Percentiles rank a stretch among this genome's conserved stretches.
phyloP scores from a whole-genome alignment of 2,888 invertebrate species.

The Gerosis bhagava region DNA sequence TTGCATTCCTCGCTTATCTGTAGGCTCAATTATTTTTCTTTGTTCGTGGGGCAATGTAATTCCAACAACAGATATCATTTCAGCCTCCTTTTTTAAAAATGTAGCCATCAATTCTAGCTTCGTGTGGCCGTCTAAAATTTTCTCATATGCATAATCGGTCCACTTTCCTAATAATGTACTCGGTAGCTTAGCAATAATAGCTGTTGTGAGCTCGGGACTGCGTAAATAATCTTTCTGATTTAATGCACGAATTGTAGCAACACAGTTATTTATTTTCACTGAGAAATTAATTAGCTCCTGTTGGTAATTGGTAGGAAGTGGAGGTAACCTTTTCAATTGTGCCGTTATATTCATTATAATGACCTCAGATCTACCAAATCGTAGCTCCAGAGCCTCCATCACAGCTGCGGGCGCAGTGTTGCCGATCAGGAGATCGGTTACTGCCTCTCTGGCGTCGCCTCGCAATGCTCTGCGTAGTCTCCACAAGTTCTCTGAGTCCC shows the following conservation, averaged over 20 bases:
- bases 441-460: slow-evolving; percentile 14
- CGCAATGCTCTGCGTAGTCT: slow-evolving; percentile 6
- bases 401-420: slow-evolving; percentile 6
- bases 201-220: slow-evolving; percentile 12
- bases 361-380: slow-evolving; percentile 9
- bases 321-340: slow-evolving; percentile 9
- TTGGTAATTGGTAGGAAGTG: slow-evolving; percentile 9
- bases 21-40: too few relatives aligned
- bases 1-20: too few relatives aligned
- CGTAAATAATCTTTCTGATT: slow-evolving; percentile 6
- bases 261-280: slow-evolving; percentile 12
- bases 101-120: not conserved
- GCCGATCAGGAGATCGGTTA: slow-evolving; percentile 7
- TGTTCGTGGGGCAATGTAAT: too few relatives aligned
- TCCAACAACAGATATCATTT: slow-evolving; percentile 13
- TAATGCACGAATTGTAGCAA: slow-evolving; percentile 4
- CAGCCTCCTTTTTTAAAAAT: slow-evolving; percentile 26
- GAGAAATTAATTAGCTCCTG: slow-evolving; percentile 8
- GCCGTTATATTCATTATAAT: slow-evolving; percentile 7
- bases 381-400: slow-evolving; percentile 12
- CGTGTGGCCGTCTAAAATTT: too few relatives aligned
- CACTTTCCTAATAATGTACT: slow-evolving; percentile 11
- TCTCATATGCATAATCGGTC: slow-evolving; percentile 12
- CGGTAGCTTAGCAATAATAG: slow-evolving; percentile 8
- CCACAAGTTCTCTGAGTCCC: slow-evolving; percentile 11